Base-by-base conservation (phyloP, 1,140 invertebrate species). In the Cheumatopsyche charites region DNA sequence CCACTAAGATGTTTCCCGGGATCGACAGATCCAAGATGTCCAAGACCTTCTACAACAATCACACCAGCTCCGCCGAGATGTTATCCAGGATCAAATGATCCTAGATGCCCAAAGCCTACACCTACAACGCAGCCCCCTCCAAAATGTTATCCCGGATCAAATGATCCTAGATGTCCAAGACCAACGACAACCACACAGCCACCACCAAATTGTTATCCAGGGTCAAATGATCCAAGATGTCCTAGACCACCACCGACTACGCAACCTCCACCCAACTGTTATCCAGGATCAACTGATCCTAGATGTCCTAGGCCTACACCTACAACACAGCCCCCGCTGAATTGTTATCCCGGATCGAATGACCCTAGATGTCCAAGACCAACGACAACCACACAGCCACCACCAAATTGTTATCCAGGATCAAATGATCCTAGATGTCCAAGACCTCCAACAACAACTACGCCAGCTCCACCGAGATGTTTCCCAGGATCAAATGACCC, bases 71-170 rank as follows among this genome's bases (percentile, higher is more conserved):
- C 65, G 19, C 77, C 74, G 1, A 68, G 12, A 6, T 42, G 5
- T n/a, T 84, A 79, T 62, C 81, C 81, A 21, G 81, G 81, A 19
- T 79, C 73, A 5, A 77, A 63, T 1, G 82, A 86, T 77, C 79
- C 83, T 21, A 75, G 83, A 15, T 85, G 85, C 77, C 82, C 82
- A n/a, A 77, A 82, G 75, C 82, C 83, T n/a, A 75, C 77, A 58
- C 73, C 73, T 67, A 61, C 78, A 17, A 78, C 78, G 17, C 73
- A 68, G 29, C 26, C 74, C 26, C 76, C 67, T 7, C 74, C 76
- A 13, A 75, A 19, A 0, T 82, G 81, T 62, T 82, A 76, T 68
- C 79, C 80, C 11, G 83, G 83, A 5, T 79, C 78, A 5, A 79
- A 47, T 0, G 79, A 83, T 77, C 79, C 79, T 9, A 72, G 77